A percentile compares a stretch with the other conserved stretches of the same genome.
Evolutionary conservation across 2,797 vertebrate species (phyloP).

Genomic region (Ambastaia sidthimunki): DNA sequence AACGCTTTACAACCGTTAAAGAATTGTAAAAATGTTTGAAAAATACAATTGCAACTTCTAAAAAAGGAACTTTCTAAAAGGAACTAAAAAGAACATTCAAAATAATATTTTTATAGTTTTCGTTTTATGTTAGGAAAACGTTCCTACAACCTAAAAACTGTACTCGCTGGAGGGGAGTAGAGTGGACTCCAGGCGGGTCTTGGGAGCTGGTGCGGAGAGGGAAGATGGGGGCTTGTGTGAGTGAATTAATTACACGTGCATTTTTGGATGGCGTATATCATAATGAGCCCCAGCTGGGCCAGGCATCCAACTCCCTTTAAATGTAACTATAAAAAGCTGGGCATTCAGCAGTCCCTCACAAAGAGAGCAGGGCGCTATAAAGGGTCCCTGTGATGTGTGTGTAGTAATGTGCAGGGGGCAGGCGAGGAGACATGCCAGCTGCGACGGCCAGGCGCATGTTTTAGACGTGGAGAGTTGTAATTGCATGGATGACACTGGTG

Average conservation of each 20-base stretch:
- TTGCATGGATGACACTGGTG: slow-evolving; percentile 11
- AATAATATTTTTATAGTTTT: no score
- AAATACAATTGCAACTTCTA: no score
- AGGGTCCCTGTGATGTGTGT: slow-evolving; percentile 63
- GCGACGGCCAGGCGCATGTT: slow-evolving; percentile 43
- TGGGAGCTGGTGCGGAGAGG: slow-evolving; percentile 40
- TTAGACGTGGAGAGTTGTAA: slow-evolving; percentile 17
- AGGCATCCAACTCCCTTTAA: slow-evolving; percentile 91
- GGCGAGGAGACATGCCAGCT: slow-evolving; percentile 48
- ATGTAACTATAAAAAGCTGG: slow-evolving; percentile 86
- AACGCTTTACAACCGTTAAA: no score
- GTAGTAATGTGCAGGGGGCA: slow-evolving; percentile 53
- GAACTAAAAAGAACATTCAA: no score
- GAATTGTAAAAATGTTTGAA: no score
- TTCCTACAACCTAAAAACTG: no score
- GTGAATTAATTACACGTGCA: slow-evolving; percentile 94
- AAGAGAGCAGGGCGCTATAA: slow-evolving; percentile 66
- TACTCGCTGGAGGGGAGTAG: slow-evolving; percentile 27
- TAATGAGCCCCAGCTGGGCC: slow-evolving; percentile 91
- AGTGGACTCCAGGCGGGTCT: slow-evolving; percentile 63
- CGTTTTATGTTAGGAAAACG: no score
- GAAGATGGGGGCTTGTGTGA: slow-evolving; percentile 70
- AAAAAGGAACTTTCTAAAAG: no score
- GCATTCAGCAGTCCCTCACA: slow-evolving; percentile 62
- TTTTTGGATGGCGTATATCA: slow-evolving; percentile 90